These are phyloP conservation scores for Drosophila bocqueti DNA, from an alignment of 1,140 invertebrate species.

Conservation along the genomic window DNA sequence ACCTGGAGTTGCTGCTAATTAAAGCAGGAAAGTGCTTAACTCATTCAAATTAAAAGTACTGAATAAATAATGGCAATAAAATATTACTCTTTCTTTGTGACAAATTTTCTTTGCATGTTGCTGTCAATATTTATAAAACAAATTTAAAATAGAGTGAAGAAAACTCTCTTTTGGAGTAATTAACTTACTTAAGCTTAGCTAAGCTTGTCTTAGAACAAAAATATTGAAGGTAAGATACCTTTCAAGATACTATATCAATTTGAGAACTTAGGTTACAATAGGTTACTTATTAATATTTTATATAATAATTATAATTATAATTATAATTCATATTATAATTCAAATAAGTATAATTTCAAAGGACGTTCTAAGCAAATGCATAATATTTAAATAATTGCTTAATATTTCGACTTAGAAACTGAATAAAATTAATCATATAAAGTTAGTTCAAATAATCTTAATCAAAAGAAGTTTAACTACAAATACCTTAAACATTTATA, in stretches of 20 bases:
- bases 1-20: slow-evolving; percentile 33
- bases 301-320: no score
- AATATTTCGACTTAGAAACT: no score
- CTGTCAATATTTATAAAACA: neutral
- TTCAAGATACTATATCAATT: no score
- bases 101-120: neutral
- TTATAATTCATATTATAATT: no score
- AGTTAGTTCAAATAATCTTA: neutral
- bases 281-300: neutral
- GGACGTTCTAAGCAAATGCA: neutral
- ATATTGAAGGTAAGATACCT: neutral
- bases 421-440: neutral
- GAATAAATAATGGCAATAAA: slow-evolving; percentile 1
- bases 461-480: neutral
- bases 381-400: no score
- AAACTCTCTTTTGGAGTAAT: neutral
- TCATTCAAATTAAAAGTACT: neutral
- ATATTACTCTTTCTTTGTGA: slow-evolving; percentile 4
- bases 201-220: neutral
- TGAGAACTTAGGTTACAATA: no score
- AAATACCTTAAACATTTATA: neutral
- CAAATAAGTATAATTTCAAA: neutral
- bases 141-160: neutral
- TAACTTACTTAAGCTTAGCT: neutral
- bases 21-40: neutral